Conservation (phyloP, 2,888 invertebrate genomes). For the Cyclophora albipunctata region DNA sequence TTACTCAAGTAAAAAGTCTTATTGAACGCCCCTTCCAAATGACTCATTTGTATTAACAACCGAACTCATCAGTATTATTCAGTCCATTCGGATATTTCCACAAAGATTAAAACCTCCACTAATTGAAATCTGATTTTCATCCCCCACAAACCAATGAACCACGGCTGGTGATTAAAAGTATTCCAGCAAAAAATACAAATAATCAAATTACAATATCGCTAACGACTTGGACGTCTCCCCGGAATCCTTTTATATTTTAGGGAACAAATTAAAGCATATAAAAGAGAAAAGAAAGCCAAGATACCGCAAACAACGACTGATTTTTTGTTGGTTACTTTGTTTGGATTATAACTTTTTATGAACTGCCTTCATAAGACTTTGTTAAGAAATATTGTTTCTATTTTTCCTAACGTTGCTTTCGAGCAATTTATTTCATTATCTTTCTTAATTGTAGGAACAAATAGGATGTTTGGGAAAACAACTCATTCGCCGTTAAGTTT, state of each 20-base stretch:
- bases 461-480: too few relatives aligned
- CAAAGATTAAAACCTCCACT: slow-evolving; percentile 55
- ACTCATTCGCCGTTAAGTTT: too few relatives aligned
- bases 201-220: slow-evolving; percentile 77
- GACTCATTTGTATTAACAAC: slow-evolving; percentile 67
- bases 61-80: slow-evolving; percentile 71
- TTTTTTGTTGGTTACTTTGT: slow-evolving; percentile 37
- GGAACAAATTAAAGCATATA: slow-evolving; percentile 67
- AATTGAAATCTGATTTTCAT: slow-evolving; percentile 74
- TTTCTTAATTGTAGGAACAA: too few relatives aligned
- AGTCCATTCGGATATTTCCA: slow-evolving; percentile 57
- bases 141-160: slow-evolving; percentile 44
- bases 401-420: too few relatives aligned
- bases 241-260: slow-evolving; percentile 74
- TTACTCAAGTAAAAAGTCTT: slow-evolving; percentile 25
- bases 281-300: slow-evolving; percentile 49
- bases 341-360: slow-evolving; percentile 26
- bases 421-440: too few relatives aligned
- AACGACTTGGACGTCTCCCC: slow-evolving; percentile 65
- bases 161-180: slow-evolving; percentile 70
- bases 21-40: slow-evolving; percentile 48
- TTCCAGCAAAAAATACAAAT: slow-evolving; percentile 73
- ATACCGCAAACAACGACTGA: slow-evolving; percentile 54
- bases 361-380: neutral
- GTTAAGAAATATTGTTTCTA: too few relatives aligned